Evolutionary conservation across 2,797 vertebrate species (phyloP).

Genomic region (Notolepis coatsorum): DNA sequence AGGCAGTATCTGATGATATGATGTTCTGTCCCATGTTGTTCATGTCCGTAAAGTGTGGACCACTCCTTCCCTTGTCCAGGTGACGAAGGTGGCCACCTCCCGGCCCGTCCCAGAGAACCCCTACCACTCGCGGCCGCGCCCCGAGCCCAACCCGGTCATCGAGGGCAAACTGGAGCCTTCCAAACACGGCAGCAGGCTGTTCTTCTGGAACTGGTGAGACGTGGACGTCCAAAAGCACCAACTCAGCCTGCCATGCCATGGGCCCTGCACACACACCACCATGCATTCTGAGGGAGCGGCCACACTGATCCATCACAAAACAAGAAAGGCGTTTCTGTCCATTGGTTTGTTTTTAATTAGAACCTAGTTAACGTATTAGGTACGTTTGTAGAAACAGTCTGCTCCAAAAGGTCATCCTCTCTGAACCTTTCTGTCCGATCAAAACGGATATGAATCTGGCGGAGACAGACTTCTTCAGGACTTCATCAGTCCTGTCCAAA

Average conservation of each 20-base stretch:
- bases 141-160: slow-evolving; percentile 84
- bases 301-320: no score
- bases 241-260: slow-evolving; percentile 32
- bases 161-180: slow-evolving; percentile 90
- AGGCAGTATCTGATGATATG: no score
- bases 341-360: no score
- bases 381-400: no score
- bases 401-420: no score
- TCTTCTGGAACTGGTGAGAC: slow-evolving; percentile 90
- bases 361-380: no score
- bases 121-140: slow-evolving; percentile 89
- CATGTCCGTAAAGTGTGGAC: background rate
- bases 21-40: background rate
- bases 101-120: slow-evolving; percentile 91
- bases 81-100: slow-evolving; percentile 94
- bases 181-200: slow-evolving; percentile 87
- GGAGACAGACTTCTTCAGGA: no score
- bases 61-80: slow-evolving; percentile 71
- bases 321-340: no score
- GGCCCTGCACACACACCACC: slow-evolving; percentile 54
- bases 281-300: background rate
- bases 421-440: no score
- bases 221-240: background rate
- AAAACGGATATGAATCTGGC: no score
- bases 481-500: no score